phyloP scores from a whole-genome alignment of 2,113 vertebrate genomes.

The Alligator sinensis region DNA sequence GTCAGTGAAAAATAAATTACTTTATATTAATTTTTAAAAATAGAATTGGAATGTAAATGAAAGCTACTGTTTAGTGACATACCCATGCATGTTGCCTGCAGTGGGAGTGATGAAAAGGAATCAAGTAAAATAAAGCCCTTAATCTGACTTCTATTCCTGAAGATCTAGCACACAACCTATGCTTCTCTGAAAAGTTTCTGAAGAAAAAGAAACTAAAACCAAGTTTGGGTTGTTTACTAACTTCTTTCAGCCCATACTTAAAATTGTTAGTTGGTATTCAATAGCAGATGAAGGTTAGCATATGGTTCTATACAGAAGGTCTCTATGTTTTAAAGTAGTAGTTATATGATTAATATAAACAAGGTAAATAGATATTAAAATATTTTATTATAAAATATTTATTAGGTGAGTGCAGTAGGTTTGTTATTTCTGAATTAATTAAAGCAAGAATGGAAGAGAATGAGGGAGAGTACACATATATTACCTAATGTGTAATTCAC shows the following conservation, averaged over 20 bases:
- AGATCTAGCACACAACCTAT: background rate
- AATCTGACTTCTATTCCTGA: background rate
- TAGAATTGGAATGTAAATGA: background rate
- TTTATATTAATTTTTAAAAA: background rate
- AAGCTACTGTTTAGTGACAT: background rate
- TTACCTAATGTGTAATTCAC: background rate
- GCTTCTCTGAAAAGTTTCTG: background rate
- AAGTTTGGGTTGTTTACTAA: background rate
- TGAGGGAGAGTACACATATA: background rate
- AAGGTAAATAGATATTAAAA: conserved; percentile 12
- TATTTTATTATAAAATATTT: background rate
- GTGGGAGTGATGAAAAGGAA: background rate
- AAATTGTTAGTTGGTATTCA: background rate
- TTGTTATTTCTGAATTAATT: conserved; percentile 3
- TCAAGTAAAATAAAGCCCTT: background rate
- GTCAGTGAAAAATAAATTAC: background rate
- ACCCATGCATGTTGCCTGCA: background rate
- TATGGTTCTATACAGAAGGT: background rate
- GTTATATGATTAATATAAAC: background rate
- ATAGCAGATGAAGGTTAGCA: background rate
- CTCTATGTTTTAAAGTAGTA: background rate
- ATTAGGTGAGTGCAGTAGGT: background rate
- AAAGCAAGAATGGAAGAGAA: background rate
- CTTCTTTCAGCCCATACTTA: accelerated
- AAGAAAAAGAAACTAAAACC: background rate